Conservation (phyloP, 2,113 vertebrate species). For the Carassius auratus region DNA sequence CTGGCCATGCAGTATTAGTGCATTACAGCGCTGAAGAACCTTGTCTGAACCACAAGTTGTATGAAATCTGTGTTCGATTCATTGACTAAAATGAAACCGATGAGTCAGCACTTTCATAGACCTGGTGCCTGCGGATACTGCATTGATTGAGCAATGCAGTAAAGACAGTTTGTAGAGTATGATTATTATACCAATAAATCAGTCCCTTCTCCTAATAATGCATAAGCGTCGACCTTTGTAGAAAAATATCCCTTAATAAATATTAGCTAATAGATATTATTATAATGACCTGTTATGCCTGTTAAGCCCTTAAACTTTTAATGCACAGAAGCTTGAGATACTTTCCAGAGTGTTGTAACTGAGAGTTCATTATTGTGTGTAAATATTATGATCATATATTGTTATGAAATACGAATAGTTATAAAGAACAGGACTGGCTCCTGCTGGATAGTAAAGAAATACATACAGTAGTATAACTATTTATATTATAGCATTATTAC, state of each 20-base stretch:
- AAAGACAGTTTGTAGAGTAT: not conserved
- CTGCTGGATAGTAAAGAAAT: slow-evolving; percentile 51
- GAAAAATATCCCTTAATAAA: not conserved
- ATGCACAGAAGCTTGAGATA: slow-evolving; percentile 8
- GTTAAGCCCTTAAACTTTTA: not conserved
- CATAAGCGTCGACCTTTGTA: not conserved
- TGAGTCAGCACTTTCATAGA: slow-evolving; percentile 32
- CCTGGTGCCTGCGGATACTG: slow-evolving; percentile 30
- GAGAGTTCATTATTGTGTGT: not conserved
- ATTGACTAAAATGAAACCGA: slow-evolving; percentile 18
- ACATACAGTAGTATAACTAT: not conserved
- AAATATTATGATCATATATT: not conserved
- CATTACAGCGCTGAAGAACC: not conserved
- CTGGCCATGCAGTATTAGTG: not conserved
- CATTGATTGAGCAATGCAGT: slow-evolving; percentile 25
- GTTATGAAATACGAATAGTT: slow-evolving; percentile 14
- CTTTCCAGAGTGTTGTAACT: slow-evolving; percentile 29
- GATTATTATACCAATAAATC: not conserved
- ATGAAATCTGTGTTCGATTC: slow-evolving; percentile 23
- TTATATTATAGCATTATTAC: slow-evolving; percentile 28
- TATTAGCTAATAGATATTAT: not conserved
- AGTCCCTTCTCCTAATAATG: not conserved
- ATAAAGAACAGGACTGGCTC: slow-evolving; percentile 55
- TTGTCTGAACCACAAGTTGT: not conserved
- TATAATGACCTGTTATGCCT: not conserved